Evolutionary conservation across 2,888 invertebrate species (phyloP).

Genomic region (Cynaeus angustus): DNA sequence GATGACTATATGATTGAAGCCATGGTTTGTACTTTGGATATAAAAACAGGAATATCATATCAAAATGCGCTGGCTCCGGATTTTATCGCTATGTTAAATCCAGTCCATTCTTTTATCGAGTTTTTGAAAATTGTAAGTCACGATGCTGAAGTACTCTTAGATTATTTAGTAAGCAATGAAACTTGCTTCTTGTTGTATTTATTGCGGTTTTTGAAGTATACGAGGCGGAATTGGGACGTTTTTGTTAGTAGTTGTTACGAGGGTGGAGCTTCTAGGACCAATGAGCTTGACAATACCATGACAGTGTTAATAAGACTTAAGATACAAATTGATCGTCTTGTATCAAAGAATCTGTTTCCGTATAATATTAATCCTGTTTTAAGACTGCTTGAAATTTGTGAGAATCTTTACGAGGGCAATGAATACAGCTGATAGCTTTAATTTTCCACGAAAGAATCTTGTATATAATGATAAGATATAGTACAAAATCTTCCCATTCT

Average conservation of each 20-base stretch:
- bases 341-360: slow-evolving; percentile 88
- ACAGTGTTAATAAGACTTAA: slow-evolving; percentile 85
- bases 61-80: slow-evolving; percentile 87
- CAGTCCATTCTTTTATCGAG: slow-evolving; percentile 89
- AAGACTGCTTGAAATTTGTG: slow-evolving; percentile 87
- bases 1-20: slow-evolving; percentile 93
- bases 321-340: slow-evolving; percentile 86
- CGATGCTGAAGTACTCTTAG: slow-evolving; percentile 86
- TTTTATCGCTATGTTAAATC: slow-evolving; percentile 87
- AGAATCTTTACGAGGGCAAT: slow-evolving; percentile 89
- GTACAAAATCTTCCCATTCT: slow-evolving; percentile 42
- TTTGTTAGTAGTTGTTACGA: slow-evolving; percentile 85
- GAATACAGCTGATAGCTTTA: slow-evolving; percentile 79
- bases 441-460: slow-evolving; percentile 17
- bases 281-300: slow-evolving; percentile 87
- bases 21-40: slow-evolving; percentile 93
- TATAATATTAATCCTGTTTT: slow-evolving; percentile 93
- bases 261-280: slow-evolving; percentile 69
- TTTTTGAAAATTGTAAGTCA: slow-evolving; percentile 89
- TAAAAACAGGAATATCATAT: slow-evolving; percentile 88
- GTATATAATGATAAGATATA: slow-evolving; percentile 36
- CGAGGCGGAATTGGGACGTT: slow-evolving; percentile 87
- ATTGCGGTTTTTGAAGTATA: slow-evolving; percentile 88
- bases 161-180: slow-evolving; percentile 91
- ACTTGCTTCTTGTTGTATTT: slow-evolving; percentile 92